phyloP scores from a whole-genome alignment of 1,140 invertebrate species.

The Lethocerus indicus region DNA sequence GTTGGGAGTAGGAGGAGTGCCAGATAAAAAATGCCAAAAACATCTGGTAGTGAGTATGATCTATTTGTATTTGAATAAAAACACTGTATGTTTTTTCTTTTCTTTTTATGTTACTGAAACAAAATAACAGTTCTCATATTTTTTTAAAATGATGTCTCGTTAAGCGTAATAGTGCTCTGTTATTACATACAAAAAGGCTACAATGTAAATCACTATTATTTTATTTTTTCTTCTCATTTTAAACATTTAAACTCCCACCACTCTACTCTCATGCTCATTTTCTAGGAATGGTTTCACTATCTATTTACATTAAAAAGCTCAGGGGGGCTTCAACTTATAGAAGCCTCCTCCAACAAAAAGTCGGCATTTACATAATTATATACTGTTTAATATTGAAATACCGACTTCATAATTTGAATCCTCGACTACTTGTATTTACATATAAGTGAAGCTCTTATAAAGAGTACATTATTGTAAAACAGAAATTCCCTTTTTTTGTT shows the following conservation, averaged over 20 bases:
- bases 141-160: background rate
- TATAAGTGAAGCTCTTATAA: slow-evolving; percentile 5
- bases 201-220: slow-evolving; percentile 3
- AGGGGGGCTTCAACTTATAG: background rate
- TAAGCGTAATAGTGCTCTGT: slow-evolving; percentile 5
- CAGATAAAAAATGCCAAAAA: too few relatives aligned
- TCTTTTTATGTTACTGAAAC: too few relatives aligned
- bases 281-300: slow-evolving; percentile 2
- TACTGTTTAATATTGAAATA: too few relatives aligned
- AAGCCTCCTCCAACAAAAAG: background rate
- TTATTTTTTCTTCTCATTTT: background rate
- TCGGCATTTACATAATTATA: too few relatives aligned
- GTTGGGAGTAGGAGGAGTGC: too few relatives aligned
- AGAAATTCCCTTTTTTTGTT: background rate
- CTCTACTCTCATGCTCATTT: background rate
- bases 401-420: too few relatives aligned
- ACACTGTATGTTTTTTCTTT: too few relatives aligned
- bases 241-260: background rate
- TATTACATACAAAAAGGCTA: slow-evolving; percentile 2
- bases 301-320: slow-evolving; percentile 4
- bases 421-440: too few relatives aligned
- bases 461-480: slow-evolving; percentile 4
- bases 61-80: too few relatives aligned
- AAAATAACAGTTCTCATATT: too few relatives aligned
- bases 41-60: too few relatives aligned